These are phyloP conservation scores for Hystrix brachyura DNA, from an alignment of 2,113 vertebrate species.

Conservation along the genomic window DNA sequence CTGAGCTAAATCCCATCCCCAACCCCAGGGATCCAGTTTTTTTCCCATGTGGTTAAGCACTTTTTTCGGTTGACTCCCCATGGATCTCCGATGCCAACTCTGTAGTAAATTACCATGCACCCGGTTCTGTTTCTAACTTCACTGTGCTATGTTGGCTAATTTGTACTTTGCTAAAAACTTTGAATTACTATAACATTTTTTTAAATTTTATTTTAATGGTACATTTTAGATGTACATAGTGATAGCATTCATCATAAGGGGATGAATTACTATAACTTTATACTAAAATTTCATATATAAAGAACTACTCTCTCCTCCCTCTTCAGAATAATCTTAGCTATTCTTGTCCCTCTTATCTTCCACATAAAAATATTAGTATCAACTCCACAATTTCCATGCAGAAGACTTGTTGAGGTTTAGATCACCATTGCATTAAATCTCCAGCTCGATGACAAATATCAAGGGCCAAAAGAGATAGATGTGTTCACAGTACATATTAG, in stretches of 20 bases:
- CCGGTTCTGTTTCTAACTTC: not conserved
- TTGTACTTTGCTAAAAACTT: not conserved
- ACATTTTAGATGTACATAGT: too few species aligned
- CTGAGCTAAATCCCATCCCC: too few species aligned
- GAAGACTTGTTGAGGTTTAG: not conserved
- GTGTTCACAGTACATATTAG: not conserved
- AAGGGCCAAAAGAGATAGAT: not conserved
- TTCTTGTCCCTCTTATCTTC: not conserved
- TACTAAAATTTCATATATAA: not conserved
- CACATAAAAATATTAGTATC: slow-evolving; percentile 19
- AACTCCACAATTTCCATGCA: not conserved
- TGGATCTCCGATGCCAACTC: not conserved
- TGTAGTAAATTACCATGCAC: not conserved
- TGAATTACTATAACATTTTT: not conserved
- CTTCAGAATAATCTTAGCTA: not conserved
- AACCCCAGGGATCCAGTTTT: not conserved
- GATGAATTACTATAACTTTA: not conserved
- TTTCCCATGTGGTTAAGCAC: not conserved
- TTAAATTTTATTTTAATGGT: too few species aligned
- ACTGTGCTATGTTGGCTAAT: not conserved
- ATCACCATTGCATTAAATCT: not conserved
- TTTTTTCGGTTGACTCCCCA: not conserved
- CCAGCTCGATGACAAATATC: not conserved
- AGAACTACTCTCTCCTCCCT: not conserved
- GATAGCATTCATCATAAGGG: too few species aligned